Evolutionary conservation across 2,113 vertebrate genomes (phyloP), one percentile per base, ranked within the genome.

Genomic region (Charadrius vociferus): DNA sequence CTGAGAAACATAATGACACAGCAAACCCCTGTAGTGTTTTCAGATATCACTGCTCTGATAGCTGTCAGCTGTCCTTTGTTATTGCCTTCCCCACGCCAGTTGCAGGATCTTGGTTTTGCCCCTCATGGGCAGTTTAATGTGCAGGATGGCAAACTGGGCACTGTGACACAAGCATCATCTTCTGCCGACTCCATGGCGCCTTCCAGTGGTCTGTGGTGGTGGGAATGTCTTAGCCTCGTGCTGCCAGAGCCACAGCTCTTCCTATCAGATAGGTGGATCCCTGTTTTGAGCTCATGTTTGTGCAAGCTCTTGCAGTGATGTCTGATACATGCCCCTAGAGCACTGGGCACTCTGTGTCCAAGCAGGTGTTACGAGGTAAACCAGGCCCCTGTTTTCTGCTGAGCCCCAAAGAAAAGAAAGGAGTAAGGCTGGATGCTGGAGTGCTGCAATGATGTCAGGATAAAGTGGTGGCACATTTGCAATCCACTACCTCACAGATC

Each of bases 341-440:
- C 27, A 34, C 9, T 39, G 34, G 27, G 8, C 14, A 39, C 18
- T 10, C 6, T 45, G 18, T 62, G 16, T 30, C 50, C 34, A 62
- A 74, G 36, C 2, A 58, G 13, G 5, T n/a, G 9, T 47, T 47
- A 73, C 5, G 12, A 14, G 19, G 8, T 22, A 63, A 80, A 18
- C 3, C 7, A 52, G 18, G 13, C 7, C 14, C 8, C 16, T 59
- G 4, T n/a, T 79, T 45, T 19, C 24, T 75, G 70, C 56, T 59
- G 9, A 13, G 2, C 9, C 3, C 14, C 0, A 0, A n/a, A 58
- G 17, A 36, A 65, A 77, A 23, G 1, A 52, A 70, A 36, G 10
- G 12, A 18, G 13, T 13, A 55, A 59, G 22, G 9, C 9, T 61
- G n/a, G 43, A 41, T 16, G 11, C 8, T 6, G 47, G 10, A 45